A percentile compares a stretch with the other conserved stretches of the same genome.
phyloP scores from a whole-genome alignment of 2,113 vertebrate species.

The Sula dactylatra region DNA sequence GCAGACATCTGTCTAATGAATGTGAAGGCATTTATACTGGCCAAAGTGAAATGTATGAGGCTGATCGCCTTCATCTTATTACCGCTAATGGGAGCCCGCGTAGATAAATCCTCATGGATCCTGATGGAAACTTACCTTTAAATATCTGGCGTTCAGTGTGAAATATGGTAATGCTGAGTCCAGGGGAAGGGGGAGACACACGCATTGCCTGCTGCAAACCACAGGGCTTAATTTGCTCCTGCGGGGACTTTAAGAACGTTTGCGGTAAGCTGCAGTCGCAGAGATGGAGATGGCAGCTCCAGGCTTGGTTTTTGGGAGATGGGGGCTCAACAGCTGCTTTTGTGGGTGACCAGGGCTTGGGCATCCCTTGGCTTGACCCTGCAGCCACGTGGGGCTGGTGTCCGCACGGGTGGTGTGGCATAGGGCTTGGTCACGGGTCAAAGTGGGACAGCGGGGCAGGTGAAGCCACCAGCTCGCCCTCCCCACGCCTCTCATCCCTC shows the following conservation, averaged over 20 bases:
- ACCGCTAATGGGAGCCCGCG: slow-evolving; percentile 37
- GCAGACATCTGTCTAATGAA: not conserved
- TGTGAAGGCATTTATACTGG: slow-evolving; percentile 18
- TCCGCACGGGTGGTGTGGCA: not conserved
- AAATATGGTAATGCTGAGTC: not conserved
- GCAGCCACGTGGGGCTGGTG: not conserved
- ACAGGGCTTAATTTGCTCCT: not conserved
- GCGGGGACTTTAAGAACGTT: not conserved
- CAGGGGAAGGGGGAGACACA: not conserved
- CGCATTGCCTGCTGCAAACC: not conserved
- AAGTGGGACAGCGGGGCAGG: too few species aligned
- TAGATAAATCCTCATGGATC: slow-evolving; percentile 59
- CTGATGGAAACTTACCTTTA: slow-evolving; percentile 42
- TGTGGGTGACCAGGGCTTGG: not conserved
- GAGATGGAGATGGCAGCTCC: not conserved
- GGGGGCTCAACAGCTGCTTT: too few species aligned
- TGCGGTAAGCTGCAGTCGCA: fast-evolving
- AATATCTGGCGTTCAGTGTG: not conserved
- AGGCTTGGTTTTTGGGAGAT: not conserved
- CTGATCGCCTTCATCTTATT: slow-evolving; percentile 60
- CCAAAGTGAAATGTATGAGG: slow-evolving; percentile 46
- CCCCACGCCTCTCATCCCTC: not conserved
- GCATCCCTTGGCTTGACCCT: not conserved
- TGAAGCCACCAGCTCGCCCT: not conserved
- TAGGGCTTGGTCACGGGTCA: not conserved